Conservation (phyloP, 2,797 vertebrate genomes). For the Ptychadena robeensis region DNA sequence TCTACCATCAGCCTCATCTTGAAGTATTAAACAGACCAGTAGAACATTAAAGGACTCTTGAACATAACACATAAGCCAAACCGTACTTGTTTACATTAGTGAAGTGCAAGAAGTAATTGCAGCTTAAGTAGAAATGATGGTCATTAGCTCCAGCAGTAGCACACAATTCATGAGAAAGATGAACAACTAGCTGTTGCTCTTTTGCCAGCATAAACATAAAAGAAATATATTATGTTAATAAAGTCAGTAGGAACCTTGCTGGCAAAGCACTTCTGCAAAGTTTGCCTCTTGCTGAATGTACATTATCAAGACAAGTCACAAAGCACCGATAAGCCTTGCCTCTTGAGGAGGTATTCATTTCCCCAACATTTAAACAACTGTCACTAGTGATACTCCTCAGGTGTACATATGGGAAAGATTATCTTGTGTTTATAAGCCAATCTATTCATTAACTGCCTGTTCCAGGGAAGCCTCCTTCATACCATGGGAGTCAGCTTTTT, state of each 20-base stretch:
- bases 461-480: conserved; percentile 74
- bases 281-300: conserved; percentile 72
- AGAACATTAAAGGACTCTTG: conserved; percentile 16
- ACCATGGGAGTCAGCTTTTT: conserved; percentile 60
- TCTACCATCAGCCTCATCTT: background rate
- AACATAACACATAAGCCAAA: conserved; percentile 26
- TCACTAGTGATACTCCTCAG: conserved; percentile 83
- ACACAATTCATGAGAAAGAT: conserved; percentile 68
- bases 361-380: conserved; percentile 83
- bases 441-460: conserved; percentile 77
- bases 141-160: conserved; percentile 72
- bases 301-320: conserved; percentile 75
- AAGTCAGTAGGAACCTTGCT: conserved; percentile 70
- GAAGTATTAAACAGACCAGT: background rate
- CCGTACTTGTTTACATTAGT: conserved; percentile 46
- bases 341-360: conserved; percentile 83
- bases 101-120: conserved; percentile 61
- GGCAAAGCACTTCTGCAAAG: conserved; percentile 74
- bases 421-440: conserved; percentile 80
- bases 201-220: conserved; percentile 72
- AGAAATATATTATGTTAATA: conserved; percentile 71
- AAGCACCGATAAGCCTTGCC: conserved; percentile 75
- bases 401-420: conserved; percentile 85
- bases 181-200: conserved; percentile 65
- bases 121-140: conserved; percentile 68